A percentile compares a stretch with the other conserved stretches of the same genome.
phyloP scores from a whole-genome alignment of 1,140 invertebrate species.

The Ooceraea biroi region DNA sequence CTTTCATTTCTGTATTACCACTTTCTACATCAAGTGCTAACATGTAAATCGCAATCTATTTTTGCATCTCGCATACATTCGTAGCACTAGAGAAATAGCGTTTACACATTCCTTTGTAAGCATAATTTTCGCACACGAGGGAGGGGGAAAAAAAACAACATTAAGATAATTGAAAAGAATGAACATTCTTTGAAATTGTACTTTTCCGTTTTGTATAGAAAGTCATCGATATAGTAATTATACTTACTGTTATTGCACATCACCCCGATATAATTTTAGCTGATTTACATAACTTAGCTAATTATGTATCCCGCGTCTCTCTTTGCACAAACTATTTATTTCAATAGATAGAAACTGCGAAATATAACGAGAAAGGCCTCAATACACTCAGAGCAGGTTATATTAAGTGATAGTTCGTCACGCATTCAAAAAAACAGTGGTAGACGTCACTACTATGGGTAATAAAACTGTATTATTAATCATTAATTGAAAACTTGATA shows the following conservation, averaged over 20 bases:
- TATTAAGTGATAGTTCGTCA: conserved; percentile 67
- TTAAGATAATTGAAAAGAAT: conserved; percentile 50
- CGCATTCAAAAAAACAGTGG: conserved; percentile 51
- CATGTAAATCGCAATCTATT: conserved; percentile 52
- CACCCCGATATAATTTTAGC: conserved; percentile 34
- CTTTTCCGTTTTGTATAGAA: conserved; percentile 56
- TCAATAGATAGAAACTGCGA: conserved; percentile 67
- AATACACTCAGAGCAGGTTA: conserved; percentile 66
- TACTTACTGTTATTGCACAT: conserved; percentile 55
- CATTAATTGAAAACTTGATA: conserved; percentile 59
- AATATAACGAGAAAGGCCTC: conserved; percentile 70
- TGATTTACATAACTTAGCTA: conserved; percentile 42
- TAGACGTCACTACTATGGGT: conserved; percentile 52
- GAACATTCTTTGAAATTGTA: conserved; percentile 50
- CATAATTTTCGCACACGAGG: conserved; percentile 54
- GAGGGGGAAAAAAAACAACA: conserved; percentile 38
- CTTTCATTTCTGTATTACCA: conserved; percentile 57
- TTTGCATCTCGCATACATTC: conserved; percentile 45
- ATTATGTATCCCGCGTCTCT: conserved; percentile 57
- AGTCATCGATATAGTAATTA: conserved; percentile 54
- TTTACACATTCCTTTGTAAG: conserved; percentile 72
- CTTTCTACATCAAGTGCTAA: conserved; percentile 49
- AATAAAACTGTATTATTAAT: conserved; percentile 44
- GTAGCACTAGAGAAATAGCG: conserved; percentile 52
- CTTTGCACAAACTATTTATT: conserved; percentile 73